A percentile compares a stretch with the other conserved stretches of the same genome.
These are phyloP conservation scores for Clusia tigrina DNA, from an alignment of 2,888 invertebrate species.

Conservation along the genomic window DNA sequence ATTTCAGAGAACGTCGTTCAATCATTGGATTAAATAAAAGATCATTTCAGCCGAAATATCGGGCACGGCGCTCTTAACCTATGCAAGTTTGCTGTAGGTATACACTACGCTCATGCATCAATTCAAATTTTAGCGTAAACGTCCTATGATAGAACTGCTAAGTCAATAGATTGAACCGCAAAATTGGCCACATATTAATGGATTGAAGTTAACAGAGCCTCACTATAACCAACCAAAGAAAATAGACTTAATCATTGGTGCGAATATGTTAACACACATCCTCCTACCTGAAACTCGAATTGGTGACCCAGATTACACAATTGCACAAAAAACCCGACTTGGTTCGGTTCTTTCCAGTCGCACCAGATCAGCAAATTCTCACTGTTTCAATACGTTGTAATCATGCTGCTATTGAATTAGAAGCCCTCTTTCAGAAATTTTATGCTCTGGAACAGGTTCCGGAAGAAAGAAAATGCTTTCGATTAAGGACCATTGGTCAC, in stretches of 20 bases:
- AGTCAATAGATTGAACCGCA: background rate
- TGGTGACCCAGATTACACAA: background rate
- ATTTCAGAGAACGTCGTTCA: constrained; percentile 22
- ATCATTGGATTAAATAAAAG: constrained; percentile 6
- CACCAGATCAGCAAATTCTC: background rate
- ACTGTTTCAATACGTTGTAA: background rate
- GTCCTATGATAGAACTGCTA: constrained; percentile 2
- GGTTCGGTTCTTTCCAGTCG: background rate
- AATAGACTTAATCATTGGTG: background rate
- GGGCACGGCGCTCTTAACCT: background rate
- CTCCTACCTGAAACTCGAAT: background rate
- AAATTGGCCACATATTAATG: constrained; percentile 5
- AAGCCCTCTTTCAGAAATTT: background rate
- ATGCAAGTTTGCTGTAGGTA: constrained; percentile 12
- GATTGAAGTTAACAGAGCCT: constrained; percentile 6
- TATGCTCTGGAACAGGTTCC: background rate
- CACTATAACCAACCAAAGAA: constrained; percentile 8
- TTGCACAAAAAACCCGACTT: background rate
- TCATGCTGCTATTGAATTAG: background rate
- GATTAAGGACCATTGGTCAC: too few relatives aligned
- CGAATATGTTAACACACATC: background rate
- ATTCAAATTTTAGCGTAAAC: too few relatives aligned
- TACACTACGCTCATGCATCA: background rate
- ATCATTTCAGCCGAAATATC: constrained; percentile 18
- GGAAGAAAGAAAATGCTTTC: background rate